These are phyloP conservation scores for Euura lappo DNA, from an alignment of 1,140 invertebrate genomes.

Conservation along the genomic window DNA sequence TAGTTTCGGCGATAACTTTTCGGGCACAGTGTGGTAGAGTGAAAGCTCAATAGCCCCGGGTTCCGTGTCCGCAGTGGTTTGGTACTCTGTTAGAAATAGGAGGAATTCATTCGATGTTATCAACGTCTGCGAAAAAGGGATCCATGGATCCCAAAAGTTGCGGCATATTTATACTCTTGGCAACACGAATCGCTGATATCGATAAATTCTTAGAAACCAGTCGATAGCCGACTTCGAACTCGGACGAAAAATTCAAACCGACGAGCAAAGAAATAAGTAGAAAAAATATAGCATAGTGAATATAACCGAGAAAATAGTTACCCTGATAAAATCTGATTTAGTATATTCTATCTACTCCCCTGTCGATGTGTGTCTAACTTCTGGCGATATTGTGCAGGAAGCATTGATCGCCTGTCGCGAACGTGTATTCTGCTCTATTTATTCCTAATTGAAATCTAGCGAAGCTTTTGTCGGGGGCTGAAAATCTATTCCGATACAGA, in stretches of 20 bases:
- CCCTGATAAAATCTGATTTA: too few species aligned
- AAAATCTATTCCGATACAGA: background rate
- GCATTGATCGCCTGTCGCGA: background rate
- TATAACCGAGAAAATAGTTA: too few species aligned
- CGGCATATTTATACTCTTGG: background rate
- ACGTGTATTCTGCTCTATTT: conserved; percentile 3
- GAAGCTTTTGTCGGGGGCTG: background rate
- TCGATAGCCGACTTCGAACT: background rate
- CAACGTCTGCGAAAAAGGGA: background rate
- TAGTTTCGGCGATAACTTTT: background rate
- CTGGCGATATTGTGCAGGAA: background rate
- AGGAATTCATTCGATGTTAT: background rate
- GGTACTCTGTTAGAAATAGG: too few species aligned
- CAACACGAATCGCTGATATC: background rate
- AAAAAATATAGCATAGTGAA: too few species aligned
- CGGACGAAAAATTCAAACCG: background rate
- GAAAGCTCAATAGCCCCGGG: background rate
- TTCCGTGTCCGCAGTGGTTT: too few species aligned
- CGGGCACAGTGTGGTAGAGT: background rate
- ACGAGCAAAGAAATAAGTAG: too few species aligned
- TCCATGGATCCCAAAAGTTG: background rate
- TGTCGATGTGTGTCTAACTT: too few species aligned
- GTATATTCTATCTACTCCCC: too few species aligned
- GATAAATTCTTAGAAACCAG: background rate
- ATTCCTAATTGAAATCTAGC: conserved; percentile 5